Evolutionary conservation across 2,113 vertebrate genomes (phyloP).

Genomic region (Oryzias celebensis): DNA sequence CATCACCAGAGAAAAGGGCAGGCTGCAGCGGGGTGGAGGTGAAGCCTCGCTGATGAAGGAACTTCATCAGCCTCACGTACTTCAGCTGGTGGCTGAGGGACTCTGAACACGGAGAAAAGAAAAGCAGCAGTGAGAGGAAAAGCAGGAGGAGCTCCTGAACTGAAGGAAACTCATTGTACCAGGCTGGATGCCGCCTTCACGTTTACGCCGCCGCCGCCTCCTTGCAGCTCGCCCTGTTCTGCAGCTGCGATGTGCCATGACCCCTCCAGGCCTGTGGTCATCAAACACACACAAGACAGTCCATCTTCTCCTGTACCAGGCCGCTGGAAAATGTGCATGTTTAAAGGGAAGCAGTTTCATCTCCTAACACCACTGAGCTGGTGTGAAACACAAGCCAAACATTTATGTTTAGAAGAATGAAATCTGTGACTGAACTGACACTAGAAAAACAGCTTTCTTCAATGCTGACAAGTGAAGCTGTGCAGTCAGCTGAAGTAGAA

Average conservation of each 20-base stretch:
- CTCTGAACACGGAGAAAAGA: constrained; percentile 61
- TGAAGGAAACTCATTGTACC: constrained; percentile 35
- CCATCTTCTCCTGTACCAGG: too few relatives aligned
- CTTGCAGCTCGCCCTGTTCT: constrained; percentile 60
- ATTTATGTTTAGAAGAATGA: too few relatives aligned
- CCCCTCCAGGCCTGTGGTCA: background rate
- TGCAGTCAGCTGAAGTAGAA: too few relatives aligned
- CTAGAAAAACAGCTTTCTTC: too few relatives aligned
- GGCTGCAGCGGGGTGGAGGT: constrained; percentile 77
- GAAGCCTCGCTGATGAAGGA: constrained; percentile 87
- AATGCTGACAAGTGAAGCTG: too few relatives aligned
- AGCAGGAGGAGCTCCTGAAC: background rate
- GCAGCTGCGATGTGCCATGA: constrained; percentile 29
- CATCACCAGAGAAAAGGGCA: constrained; percentile 82
- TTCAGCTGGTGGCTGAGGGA: constrained; percentile 77
- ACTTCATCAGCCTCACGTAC: constrained; percentile 84
- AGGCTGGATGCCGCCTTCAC: background rate
- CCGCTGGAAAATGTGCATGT: too few relatives aligned
- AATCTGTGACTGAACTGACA: too few relatives aligned
- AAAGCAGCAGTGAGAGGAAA: background rate
- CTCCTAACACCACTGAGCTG: too few relatives aligned
- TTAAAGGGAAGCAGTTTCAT: too few relatives aligned
- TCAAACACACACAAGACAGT: background rate
- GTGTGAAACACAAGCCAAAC: too few relatives aligned
- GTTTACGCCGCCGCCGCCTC: constrained; percentile 55